Base-by-base conservation (phyloP, 2,797 vertebrate species). In the Malurus splendens region DNA sequence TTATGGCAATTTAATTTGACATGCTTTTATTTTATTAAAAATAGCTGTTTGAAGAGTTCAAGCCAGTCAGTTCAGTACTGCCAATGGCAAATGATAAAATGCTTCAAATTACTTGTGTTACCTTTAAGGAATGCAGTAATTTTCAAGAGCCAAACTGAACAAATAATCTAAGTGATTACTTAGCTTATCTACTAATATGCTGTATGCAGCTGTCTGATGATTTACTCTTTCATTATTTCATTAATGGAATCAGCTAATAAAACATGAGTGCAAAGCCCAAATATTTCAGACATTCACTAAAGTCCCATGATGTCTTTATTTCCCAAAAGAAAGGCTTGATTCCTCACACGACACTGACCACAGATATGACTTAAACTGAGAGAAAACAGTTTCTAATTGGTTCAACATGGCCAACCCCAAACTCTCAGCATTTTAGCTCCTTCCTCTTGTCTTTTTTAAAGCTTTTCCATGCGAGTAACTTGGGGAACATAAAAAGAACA, bases 1-100 rank as follows among this genome's bases (percentile, higher is more conserved):
- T 89, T 94, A 84, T 6, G 20, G 73, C 59, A 76, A 77, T 66
- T 84, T 71, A 84, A 82, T 75, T 86, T 15, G 57, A 54, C 22
- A 47, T 45, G 47, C 51, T 75, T 90, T 92, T 89, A 92, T 82
- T 94, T 73, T 82, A 91, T 90, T 75, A 87, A 90, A 92, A 92
- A 89, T 71, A 91, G 23, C 39, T 84, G 11, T 67, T 73, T 65
- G 44, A 91, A 90, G 45, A 76, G 38, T 61, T 75, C 60, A 73
- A 87, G 71, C 30, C 56, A 86, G 71, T 33, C 51, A 81, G 41
- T 64, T 67, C 50, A 79, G 50, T 12, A 71, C 28, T 55, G 47
- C 56, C 67, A 50, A 25, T 14, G 28, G 77, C 61, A 90, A 83
- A 68, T 18, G 18, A 36, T 71, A 64, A 48, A 78, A 62, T 42